Evolutionary conservation across 2,888 invertebrate species (phyloP).

Genomic region (Drosophila nr. medialis): DNA sequence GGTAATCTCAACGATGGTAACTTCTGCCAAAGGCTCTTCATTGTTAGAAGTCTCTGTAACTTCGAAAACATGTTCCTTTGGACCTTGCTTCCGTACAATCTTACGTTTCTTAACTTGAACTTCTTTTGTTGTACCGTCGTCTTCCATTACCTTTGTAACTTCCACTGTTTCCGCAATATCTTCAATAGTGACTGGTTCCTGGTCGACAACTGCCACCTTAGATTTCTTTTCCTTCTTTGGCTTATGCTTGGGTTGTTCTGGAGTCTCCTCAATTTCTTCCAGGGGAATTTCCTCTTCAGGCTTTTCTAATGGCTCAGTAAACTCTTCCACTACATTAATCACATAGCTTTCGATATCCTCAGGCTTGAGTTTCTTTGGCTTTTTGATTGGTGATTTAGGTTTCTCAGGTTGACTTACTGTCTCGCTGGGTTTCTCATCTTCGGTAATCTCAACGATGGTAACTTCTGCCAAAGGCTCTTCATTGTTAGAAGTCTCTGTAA

Average conservation of each 20-base stretch:
- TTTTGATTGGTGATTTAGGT: constrained; percentile 56
- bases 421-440: not conserved
- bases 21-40: constrained; percentile 1
- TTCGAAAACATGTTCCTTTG: constrained; percentile 83
- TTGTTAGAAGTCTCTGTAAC: not conserved
- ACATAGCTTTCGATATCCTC: constrained; percentile 71
- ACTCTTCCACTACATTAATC: constrained; percentile 65
- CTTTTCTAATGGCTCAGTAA: constrained; percentile 17
- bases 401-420: constrained; percentile 17
- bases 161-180: constrained; percentile 73
- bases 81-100: constrained; percentile 84
- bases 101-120: constrained; percentile 84
- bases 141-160: constrained; percentile 65
- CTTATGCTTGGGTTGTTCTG: not conserved
- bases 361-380: constrained; percentile 58
- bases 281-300: not conserved
- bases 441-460: not conserved
- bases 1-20: not conserved
- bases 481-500: not conserved
- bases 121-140: constrained; percentile 82
- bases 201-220: not conserved
- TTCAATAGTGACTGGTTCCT: constrained; percentile 46
- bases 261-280: constrained; percentile 51
- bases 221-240: constrained; percentile 2
- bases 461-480: not conserved